Evolutionary conservation across 2,888 invertebrate genomes (phyloP).

Genomic region (Caradrina kadenii): DNA sequence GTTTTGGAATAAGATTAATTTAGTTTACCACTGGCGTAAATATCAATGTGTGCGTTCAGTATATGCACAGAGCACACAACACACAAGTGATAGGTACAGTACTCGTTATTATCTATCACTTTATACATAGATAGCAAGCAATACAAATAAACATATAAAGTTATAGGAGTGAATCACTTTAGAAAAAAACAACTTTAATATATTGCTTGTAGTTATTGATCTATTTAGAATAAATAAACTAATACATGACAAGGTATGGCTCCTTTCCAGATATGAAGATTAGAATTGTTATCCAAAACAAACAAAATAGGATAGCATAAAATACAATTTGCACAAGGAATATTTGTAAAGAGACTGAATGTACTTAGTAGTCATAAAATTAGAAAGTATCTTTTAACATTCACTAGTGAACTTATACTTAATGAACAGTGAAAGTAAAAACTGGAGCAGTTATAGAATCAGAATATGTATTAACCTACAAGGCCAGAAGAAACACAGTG

Average conservation of each 20-base stretch:
- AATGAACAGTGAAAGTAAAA: slow-evolving; percentile 36
- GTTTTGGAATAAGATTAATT: background rate
- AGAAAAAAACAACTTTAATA: background rate
- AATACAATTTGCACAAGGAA: background rate
- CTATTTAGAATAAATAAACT: background rate
- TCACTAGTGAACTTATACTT: slow-evolving; percentile 17
- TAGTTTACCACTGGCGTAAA: slow-evolving; percentile 8
- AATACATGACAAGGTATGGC: background rate
- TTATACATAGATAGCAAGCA: slow-evolving; percentile 43
- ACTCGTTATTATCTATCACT: slow-evolving; percentile 51
- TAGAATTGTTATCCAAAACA: background rate
- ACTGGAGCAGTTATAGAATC: slow-evolving; percentile 28
- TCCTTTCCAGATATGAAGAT: background rate
- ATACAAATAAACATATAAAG: slow-evolving; percentile 37
- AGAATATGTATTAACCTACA: slow-evolving; percentile 8
- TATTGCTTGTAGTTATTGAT: background rate
- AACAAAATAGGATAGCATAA: background rate
- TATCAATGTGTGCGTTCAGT: slow-evolving; percentile 28
- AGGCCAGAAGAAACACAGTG: background rate
- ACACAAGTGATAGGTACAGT: slow-evolving; percentile 4
- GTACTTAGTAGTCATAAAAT: slow-evolving; percentile 16
- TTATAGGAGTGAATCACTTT: slow-evolving; percentile 14
- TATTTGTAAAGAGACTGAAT: slow-evolving; percentile 18
- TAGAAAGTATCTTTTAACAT: slow-evolving; percentile 41
- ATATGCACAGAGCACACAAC: slow-evolving; percentile 16